Base-by-base conservation (phyloP, 2,797 vertebrate genomes). In the Jordanella pulchra region DNA sequence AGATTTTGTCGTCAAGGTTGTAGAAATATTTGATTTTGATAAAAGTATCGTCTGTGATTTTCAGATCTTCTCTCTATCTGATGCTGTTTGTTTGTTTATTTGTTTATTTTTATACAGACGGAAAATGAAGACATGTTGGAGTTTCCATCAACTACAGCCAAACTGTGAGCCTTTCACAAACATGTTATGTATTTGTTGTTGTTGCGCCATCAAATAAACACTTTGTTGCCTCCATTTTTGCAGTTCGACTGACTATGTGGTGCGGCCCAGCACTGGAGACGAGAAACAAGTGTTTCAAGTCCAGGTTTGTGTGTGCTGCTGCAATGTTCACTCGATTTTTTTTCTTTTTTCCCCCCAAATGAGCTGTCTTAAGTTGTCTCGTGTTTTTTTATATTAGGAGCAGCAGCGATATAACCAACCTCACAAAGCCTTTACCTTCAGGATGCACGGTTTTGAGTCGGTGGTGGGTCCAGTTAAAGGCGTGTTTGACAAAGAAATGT, bases 401-500 rank as follows among this genome's bases (percentile, higher is more conserved):
- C 96, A 98, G 64, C 97, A 97, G 83, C 93, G 98, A n/a, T 99
- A 99, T 89, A 97, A 97, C 89, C 97, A 99, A 80, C 98, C 98
- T 13, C 97, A 99, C 85, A 99, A 97, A 88, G 98, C 98, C 1
- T 99, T 99, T 92, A 98, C 97, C 1, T 99, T 98, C 74, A 95
- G 97, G 28, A 97, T 99, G 97, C 98, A 99, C 0, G 98, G 98
- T 80, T 99, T 99, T 15, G 97, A 99, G 76, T 99, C 98, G 0
- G 96, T 99, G 17, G 98, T 99, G 65, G 98, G 98, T 3, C 98
- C 98, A 0, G 98, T 99, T 55, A 99, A 99, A 84, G 98, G 98
- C 0, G 98, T 99, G 32, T 99, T 99, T 67, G 97, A 99, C 90
- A 99, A 99, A 91, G 98, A 99, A 89, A 99, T 98, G 15, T 98